Conservation (phyloP, 2,113 vertebrate species). For the Siniperca knerii region DNA sequence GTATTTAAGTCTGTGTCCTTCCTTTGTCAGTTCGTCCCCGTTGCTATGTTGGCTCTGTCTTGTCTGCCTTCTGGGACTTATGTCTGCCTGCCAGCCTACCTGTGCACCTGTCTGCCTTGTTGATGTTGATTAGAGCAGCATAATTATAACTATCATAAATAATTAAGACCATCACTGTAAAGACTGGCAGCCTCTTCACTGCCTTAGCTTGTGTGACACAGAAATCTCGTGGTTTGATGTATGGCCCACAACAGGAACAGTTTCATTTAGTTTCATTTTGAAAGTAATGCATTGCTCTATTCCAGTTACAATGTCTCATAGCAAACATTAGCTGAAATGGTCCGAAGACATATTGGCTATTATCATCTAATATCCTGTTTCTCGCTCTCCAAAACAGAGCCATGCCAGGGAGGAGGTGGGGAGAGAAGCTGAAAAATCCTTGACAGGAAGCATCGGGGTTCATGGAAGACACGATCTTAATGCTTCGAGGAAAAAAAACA, state of each 20-base stretch:
- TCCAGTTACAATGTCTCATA: slow-evolving; percentile 1
- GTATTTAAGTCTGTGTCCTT: too few relatives aligned
- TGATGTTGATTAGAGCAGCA: slow-evolving; percentile 4
- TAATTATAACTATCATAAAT: slow-evolving; percentile 7
- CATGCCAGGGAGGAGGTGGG: slow-evolving; percentile 2
- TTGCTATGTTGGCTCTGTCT: too few relatives aligned
- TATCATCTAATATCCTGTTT: slow-evolving; percentile 37
- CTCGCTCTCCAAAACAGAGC: background rate
- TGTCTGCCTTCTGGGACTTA: too few relatives aligned
- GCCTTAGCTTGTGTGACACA: background rate
- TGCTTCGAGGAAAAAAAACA: background rate
- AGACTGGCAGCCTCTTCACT: background rate
- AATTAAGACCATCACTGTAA: background rate
- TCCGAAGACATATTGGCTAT: slow-evolving; percentile 29
- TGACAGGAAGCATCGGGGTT: slow-evolving; percentile 7
- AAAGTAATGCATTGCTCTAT: slow-evolving; percentile 12
- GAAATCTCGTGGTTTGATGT: slow-evolving; percentile 5
- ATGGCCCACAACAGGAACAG: background rate
- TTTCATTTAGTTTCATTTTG: background rate
- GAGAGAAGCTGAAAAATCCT: background rate
- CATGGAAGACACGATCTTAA: background rate
- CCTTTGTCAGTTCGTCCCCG: too few relatives aligned
- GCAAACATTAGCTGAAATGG: slow-evolving; percentile 34
- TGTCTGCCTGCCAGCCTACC: too few relatives aligned
- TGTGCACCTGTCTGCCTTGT: too few relatives aligned